Evolutionary conservation across 2,888 invertebrate genomes (phyloP).

Genomic region (Poecilus cupreus): DNA sequence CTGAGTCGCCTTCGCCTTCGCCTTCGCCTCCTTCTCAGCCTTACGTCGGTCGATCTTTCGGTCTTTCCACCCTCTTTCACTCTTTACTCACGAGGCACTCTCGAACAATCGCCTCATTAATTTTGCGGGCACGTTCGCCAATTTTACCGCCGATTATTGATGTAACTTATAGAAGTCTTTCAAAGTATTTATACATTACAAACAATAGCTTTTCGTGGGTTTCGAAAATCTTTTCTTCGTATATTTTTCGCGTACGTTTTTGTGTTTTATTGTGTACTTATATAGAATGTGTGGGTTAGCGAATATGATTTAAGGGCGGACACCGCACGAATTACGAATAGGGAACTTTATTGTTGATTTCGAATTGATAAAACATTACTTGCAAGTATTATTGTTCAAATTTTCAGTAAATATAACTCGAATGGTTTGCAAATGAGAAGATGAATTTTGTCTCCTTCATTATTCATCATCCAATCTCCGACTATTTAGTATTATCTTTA

Average conservation of each 20-base stretch:
- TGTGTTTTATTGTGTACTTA: conserved; percentile 33
- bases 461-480: too few relatives aligned
- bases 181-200: conserved; percentile 34
- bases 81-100: conserved; percentile 17
- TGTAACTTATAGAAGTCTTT: conserved; percentile 31
- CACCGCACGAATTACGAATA: not conserved
- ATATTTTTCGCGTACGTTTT: conserved; percentile 33
- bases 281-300: conserved; percentile 30
- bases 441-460: too few relatives aligned
- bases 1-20: not conserved
- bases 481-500: too few relatives aligned
- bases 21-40: not conserved
- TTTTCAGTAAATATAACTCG: too few relatives aligned
- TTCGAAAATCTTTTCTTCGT: conserved; percentile 32
- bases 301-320: not conserved
- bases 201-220: conserved; percentile 41
- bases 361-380: too few relatives aligned
- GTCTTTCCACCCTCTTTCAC: conserved; percentile 6
- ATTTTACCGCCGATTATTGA: conserved; percentile 35
- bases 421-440: too few relatives aligned
- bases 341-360: too few relatives aligned
- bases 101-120: conserved; percentile 41
- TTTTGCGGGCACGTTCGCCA: conserved; percentile 36
- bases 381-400: too few relatives aligned
- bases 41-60: not conserved